Evolutionary conservation across 2,797 vertebrate genomes (phyloP).

Genomic region (Hoplostethus atlanticus): DNA sequence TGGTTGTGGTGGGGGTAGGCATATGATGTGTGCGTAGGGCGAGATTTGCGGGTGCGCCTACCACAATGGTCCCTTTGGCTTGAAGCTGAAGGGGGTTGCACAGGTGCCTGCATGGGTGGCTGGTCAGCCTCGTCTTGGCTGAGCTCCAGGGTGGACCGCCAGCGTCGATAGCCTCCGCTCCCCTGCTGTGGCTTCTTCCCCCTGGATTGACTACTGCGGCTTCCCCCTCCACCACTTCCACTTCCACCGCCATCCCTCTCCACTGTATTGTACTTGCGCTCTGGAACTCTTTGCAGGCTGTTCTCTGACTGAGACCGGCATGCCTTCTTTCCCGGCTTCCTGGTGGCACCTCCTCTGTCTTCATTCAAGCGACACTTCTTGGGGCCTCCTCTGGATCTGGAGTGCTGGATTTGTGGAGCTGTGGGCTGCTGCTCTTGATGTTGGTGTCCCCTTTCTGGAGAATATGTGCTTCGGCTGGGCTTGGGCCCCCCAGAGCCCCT

Average conservation of each 20-base stretch:
- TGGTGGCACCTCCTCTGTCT: slow-evolving; percentile 60
- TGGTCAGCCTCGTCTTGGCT: slow-evolving; percentile 84
- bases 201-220: slow-evolving; percentile 66
- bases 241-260: slow-evolving; percentile 81
- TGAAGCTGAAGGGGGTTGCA: slow-evolving; percentile 32
- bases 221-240: slow-evolving; percentile 60
- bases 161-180: slow-evolving; percentile 71
- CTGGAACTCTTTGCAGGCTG: slow-evolving; percentile 82
- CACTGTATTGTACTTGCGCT: slow-evolving; percentile 85
- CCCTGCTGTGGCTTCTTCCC: slow-evolving; percentile 70
- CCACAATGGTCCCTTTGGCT: slow-evolving; percentile 57
- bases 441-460: slow-evolving; percentile 71
- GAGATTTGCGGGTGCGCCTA: slow-evolving; percentile 66
- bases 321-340: slow-evolving; percentile 83
- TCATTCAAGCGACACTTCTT: slow-evolving; percentile 88
- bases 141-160: slow-evolving; percentile 88
- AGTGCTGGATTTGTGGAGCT: slow-evolving; percentile 49
- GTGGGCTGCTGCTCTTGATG: slow-evolving; percentile 58
- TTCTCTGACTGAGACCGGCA: slow-evolving; percentile 90
- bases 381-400: slow-evolving; percentile 60
- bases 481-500: slow-evolving; percentile 60
- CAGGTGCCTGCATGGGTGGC: slow-evolving; percentile 33
- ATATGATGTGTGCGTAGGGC: slow-evolving; percentile 53
- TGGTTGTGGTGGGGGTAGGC: slow-evolving; percentile 54
- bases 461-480: slow-evolving; percentile 69